Percentiles rank a stretch among this genome's conserved stretches.
phyloP scores from a whole-genome alignment of 2,113 vertebrate genomes.

The Hippocampus mohnikei region DNA sequence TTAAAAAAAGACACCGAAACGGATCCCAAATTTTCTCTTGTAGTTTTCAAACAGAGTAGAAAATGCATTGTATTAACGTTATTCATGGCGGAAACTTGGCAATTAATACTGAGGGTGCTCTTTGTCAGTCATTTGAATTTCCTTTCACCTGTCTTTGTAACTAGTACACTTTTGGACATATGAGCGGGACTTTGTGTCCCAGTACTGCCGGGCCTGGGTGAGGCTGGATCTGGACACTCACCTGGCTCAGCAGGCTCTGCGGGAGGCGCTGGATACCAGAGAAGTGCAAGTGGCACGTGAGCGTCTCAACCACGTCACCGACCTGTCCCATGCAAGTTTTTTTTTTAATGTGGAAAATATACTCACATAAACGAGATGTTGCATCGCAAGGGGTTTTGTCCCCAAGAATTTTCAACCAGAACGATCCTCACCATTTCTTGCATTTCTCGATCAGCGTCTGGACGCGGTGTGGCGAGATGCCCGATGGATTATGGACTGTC shows the following conservation, averaged over 20 bases:
- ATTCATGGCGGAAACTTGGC: too few species aligned
- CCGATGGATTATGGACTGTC: constrained; percentile 76
- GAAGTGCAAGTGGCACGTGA: constrained; percentile 70
- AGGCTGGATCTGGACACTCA: constrained; percentile 72
- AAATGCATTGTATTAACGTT: neutral
- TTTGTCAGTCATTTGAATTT: constrained; percentile 15
- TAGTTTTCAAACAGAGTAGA: neutral
- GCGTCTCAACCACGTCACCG: constrained; percentile 58
- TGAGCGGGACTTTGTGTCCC: constrained; percentile 65
- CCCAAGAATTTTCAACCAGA: too few species aligned
- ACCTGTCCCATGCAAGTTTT: constrained; percentile 63
- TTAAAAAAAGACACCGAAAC: neutral
- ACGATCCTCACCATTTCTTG: neutral
- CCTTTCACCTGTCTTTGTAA: neutral
- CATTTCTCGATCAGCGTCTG: constrained; percentile 50
- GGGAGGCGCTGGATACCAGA: constrained; percentile 70
- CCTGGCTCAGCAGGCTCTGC: constrained; percentile 71
- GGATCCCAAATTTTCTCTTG: neutral
- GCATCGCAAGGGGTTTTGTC: too few species aligned
- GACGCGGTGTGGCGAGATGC: constrained; percentile 69
- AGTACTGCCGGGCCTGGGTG: constrained; percentile 75
- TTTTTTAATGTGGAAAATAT: neutral
- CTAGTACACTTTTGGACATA: constrained; percentile 75
- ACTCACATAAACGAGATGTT: too few species aligned
- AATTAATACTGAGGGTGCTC: constrained; percentile 18